Evolutionary conservation across 2,797 vertebrate genomes (phyloP), one percentile per base, ranked within the genome.

Genomic region (Falco cherrug): DNA sequence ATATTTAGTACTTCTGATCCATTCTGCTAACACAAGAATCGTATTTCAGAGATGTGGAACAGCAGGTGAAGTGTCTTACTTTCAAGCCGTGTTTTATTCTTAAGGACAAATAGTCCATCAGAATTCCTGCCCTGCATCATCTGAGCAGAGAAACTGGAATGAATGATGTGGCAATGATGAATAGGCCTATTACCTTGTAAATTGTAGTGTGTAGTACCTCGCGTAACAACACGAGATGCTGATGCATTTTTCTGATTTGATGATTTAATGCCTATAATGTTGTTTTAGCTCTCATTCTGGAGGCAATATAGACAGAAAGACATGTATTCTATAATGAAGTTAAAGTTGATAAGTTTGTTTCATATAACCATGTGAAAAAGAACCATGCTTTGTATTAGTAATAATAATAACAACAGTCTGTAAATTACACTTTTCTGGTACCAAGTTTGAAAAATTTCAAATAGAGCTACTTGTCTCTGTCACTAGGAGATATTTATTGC

Each of bases 111-210:
- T 76, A 95, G 65, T 82, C 86, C 37, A 89, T 96, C 94, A 96
- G 18, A 94, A 94, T 94, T 96, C 86, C 81, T 76, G 47, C 77
- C 78, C 75, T 80, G 67, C 73, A 69, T 90, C 83, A 75, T 77
- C 83, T 90, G 60, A 95, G 71, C 75, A 93, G 74, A 69, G 77
- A 91, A 93, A 82, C 50, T 64, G 53, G 90, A 89, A 77, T 94
- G 93, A 97, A 78, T 88, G 90, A 96, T 95, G 60, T 85, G 35
- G 50, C 26, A 0, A 29, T 95, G 93, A 95, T 93, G 94, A 96
- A 96, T 93, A 93, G 91, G 59, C 67, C 93, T 95, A 94, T 97
- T 95, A 95, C 90, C 75, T 94, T 92, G 77, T 89, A 89, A 95
- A 96, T 91, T 93, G 95, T 80, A 39, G 71, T 90, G 59, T 83